Evolutionary conservation across 2,797 vertebrate genomes (phyloP).

Genomic region (Periparus ater): DNA sequence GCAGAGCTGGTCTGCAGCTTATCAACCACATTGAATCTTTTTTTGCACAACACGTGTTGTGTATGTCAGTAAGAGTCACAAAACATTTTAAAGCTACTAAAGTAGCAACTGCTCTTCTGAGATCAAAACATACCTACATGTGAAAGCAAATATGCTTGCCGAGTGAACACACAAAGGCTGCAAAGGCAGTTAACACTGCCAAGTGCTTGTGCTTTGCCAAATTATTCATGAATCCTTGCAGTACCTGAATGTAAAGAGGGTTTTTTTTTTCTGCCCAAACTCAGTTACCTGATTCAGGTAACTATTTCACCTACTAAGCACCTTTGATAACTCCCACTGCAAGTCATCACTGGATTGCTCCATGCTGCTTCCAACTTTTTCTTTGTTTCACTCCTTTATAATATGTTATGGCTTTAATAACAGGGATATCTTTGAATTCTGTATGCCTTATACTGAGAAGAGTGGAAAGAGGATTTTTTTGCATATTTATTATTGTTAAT

Average conservation of each 20-base stretch:
- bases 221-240: background rate
- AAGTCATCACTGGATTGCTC: background rate
- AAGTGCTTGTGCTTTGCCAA: background rate
- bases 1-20: background rate
- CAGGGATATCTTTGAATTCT: background rate
- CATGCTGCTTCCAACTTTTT: background rate
- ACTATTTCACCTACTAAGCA: background rate
- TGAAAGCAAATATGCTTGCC: background rate
- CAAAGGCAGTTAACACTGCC: background rate
- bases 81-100: background rate
- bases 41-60: background rate
- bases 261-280: background rate
- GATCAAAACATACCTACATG: background rate
- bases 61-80: background rate
- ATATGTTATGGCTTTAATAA: background rate
- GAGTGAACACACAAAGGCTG: background rate
- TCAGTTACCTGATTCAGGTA: background rate
- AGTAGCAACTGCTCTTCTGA: background rate
- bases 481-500: background rate
- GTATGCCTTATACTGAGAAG: background rate
- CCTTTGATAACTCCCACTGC: background rate
- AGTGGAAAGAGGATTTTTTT: background rate
- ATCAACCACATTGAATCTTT: background rate
- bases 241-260: background rate
- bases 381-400: background rate